Base-by-base conservation (phyloP, 2,113 vertebrate genomes). In the Chitala chitala region DNA sequence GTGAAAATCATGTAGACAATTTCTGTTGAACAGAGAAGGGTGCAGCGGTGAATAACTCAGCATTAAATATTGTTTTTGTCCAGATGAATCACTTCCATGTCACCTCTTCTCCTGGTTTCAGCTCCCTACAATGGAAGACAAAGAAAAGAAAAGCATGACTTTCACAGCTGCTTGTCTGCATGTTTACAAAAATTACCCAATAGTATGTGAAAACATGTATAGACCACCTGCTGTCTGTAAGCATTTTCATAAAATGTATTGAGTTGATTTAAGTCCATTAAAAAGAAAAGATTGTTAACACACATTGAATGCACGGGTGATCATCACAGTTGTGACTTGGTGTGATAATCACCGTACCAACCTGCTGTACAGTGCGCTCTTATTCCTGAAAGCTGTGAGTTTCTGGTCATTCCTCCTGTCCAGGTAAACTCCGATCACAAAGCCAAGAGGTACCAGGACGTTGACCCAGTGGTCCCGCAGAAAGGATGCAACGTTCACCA, bases 81-180 rank as follows among this genome's bases (percentile, higher is more conserved):
- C 58, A 55, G 33, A 1, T 10, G 3, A 22, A 87, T 91, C 91
- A 99, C 84, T 87, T 96, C 96, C 95, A 98, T n/a, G 93, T 96
- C 40, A 82, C 82, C 87, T 98, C 95, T 87, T 98, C 95, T 51
- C 86, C 90, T 69, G 95, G 91, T 78, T 92, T 98, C 85, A 98
- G 79, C 71, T 96, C 95, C 82, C 96, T 99, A 78, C 36, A 78
- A 40, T 71, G 76, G 74, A 33, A 65, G 50, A 61, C 4, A n/a
- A n/a, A 71, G 42, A 36, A 38, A 63, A 3, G 31, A 63, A n/a
- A 20, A 33, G 33, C 38, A 15, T 63, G 17, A 20, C 33, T 36
- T 29, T 63, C 20, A 20, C 38, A 20, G 38, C 17, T 53, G 15
- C 3, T 15, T n/a, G 51, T 2, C 10, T 63, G 59, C 59, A 63